Base-by-base conservation (phyloP, 2,113 vertebrate genomes). In the Tyrannus savana region DNA sequence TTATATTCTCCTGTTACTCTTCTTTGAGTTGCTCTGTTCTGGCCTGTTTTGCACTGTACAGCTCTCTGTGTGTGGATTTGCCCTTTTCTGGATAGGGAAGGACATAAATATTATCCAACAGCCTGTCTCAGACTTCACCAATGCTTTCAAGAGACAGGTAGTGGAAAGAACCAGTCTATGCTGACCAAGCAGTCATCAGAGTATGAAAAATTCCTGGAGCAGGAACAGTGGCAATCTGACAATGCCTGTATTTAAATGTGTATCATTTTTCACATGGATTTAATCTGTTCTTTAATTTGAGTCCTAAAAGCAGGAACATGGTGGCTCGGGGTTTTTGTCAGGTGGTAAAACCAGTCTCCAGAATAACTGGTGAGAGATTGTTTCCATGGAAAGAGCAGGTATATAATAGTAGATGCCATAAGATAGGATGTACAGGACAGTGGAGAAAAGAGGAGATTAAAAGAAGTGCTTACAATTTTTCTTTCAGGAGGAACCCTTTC, bases 291-390 rank as follows among this genome's bases (percentile, higher is more conserved):
- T 80, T 62, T 28, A 71, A 16, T 2, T 46, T 42, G 8, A 39
- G 4, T 76, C 60, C 47, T 50, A 18, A 64, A 63, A 55, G 7
- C 14, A 69, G 25, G 4, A 49, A 60, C 10, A 13, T 58, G 49
- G 6, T 19, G 13, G 3, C 7, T 13, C 60, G 52, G 10, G 8
- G 0, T 2, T 46, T 46, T 52, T 63, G 21, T 52, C 6, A 39
- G 16, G 18, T 52, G 14, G 33, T 17, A 83, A 72, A 75, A 64
- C 19, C 23, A 46, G 15, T 27, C 44, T 82, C 16, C 33, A 69
- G 42, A 39, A 60, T 14, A 80, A 37, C 27, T 50, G 17, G 3
- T 63, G 53, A 77, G 21, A n/a, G 21, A n/a, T 4, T n/a, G 3
- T 76, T 78, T 59, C 47, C 53, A 28, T 22, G 33, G 31, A 53